Evolutionary conservation across 2,888 invertebrate species (phyloP).

Genomic region (Lomographa bimaculata): DNA sequence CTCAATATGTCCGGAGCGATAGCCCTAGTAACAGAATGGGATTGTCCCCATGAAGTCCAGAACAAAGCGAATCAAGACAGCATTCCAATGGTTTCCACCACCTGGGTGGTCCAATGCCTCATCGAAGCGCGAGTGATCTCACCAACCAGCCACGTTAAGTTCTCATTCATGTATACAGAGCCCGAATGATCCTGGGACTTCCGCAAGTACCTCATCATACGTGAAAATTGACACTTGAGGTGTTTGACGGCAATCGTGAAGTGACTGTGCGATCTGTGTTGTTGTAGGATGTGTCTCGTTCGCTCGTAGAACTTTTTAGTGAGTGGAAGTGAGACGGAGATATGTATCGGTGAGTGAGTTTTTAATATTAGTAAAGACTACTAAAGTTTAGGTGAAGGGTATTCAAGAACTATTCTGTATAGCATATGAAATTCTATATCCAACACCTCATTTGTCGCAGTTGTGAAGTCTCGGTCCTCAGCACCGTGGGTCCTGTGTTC

Average conservation of each 20-base stretch:
- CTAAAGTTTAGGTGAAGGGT: too few species aligned
- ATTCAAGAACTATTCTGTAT: too few species aligned
- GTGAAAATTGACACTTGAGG: constrained; percentile 75
- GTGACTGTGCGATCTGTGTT: constrained; percentile 33
- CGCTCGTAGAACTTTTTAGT: too few species aligned
- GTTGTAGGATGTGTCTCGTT: constrained; percentile 18
- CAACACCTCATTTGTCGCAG: too few species aligned
- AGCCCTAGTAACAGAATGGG: constrained; percentile 85
- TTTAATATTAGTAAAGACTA: too few species aligned
- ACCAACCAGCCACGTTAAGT: constrained; percentile 77
- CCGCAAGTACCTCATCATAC: constrained; percentile 73
- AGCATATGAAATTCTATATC: too few species aligned
- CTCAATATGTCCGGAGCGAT: constrained; percentile 71
- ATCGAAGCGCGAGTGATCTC: constrained; percentile 83
- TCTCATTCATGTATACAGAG: constrained; percentile 80
- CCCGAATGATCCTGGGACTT: constrained; percentile 82
- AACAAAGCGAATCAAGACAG: constrained; percentile 81
- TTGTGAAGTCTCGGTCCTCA: too few species aligned
- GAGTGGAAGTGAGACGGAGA: too few species aligned
- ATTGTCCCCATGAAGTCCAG: constrained; percentile 82
- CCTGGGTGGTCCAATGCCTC: constrained; percentile 88
- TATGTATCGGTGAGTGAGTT: too few species aligned
- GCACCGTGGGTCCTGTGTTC: too few species aligned
- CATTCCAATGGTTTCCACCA: constrained; percentile 86
- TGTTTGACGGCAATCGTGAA: constrained; percentile 37